These are phyloP conservation scores for Osedax fenrisi DNA, from an alignment of 2,888 invertebrate genomes.

Conservation along the genomic window DNA sequence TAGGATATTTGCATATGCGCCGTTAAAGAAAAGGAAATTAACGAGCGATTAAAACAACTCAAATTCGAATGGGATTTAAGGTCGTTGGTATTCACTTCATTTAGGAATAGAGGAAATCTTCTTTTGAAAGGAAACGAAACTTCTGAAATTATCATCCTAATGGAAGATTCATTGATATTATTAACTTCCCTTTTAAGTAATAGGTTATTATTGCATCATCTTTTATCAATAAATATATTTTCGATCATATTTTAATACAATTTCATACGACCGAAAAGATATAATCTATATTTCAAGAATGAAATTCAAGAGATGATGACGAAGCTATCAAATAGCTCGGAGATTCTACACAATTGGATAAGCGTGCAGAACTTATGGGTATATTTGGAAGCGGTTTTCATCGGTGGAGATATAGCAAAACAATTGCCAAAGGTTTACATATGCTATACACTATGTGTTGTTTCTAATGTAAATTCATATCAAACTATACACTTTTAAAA, in stretches of 20 bases:
- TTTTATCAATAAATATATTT: background rate
- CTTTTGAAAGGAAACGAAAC: constrained; percentile 62
- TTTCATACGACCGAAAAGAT: too few relatives aligned
- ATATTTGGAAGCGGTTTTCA: constrained; percentile 78
- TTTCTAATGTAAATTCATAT: too few relatives aligned
- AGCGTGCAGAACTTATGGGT: constrained; percentile 77
- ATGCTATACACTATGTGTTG: background rate
- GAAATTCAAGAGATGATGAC: constrained; percentile 72
- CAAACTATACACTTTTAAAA: too few relatives aligned
- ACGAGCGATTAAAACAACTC: constrained; percentile 71
- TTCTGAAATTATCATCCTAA: constrained; percentile 62
- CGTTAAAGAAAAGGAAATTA: constrained; percentile 77
- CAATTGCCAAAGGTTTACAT: constrained; percentile 59
- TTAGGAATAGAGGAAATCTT: constrained; percentile 71
- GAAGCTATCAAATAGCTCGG: constrained; percentile 66
- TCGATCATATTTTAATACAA: constrained; percentile 35
- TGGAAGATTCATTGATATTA: constrained; percentile 77
- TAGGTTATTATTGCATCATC: constrained; percentile 53
- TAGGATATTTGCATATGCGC: constrained; percentile 80
- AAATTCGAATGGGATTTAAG: constrained; percentile 68
- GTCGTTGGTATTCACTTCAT: constrained; percentile 61
- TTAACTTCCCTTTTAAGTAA: constrained; percentile 73
- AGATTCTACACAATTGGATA: constrained; percentile 74
- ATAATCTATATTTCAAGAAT: constrained; percentile 72
- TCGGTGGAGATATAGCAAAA: constrained; percentile 76